Conservation (phyloP, 2,888 invertebrate species). For the Dyspetes luteomarginatus region DNA sequence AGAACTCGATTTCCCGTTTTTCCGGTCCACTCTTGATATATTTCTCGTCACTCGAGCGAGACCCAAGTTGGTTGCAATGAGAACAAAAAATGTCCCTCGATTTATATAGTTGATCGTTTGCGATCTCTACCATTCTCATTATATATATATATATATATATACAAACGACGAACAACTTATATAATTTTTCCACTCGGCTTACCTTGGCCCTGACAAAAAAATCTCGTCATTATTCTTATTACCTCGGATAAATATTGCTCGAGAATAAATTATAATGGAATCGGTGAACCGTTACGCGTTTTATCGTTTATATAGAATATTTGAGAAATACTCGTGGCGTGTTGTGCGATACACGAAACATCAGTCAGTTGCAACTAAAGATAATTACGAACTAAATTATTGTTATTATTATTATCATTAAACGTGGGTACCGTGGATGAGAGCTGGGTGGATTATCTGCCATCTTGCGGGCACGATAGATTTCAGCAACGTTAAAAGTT, state of each 20-base stretch:
- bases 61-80: neutral
- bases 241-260: conserved; percentile 1
- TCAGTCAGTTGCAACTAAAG: conserved; percentile 40
- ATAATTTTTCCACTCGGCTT: conserved; percentile 30
- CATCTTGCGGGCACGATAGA: conserved; percentile 8
- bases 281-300: conserved; percentile 45
- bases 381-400: conserved; percentile 45
- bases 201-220: conserved; percentile 61
- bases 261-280: neutral
- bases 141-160: neutral
- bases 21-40: conserved; percentile 30
- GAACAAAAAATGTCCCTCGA: neutral
- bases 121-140: conserved; percentile 9
- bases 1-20: conserved; percentile 46
- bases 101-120: neutral
- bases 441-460: conserved; percentile 17
- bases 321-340: conserved; percentile 17
- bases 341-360: conserved; percentile 27
- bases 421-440: neutral
- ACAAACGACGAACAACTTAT: conserved; percentile 31
- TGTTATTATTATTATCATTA: neutral
- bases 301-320: conserved; percentile 22
- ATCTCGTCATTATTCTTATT: conserved; percentile 41
- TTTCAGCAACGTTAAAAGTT: conserved; percentile 51
- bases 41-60: conserved; percentile 33